phyloP scores from a whole-genome alignment of 2,113 vertebrate genomes.

The Nibea albiflora region DNA sequence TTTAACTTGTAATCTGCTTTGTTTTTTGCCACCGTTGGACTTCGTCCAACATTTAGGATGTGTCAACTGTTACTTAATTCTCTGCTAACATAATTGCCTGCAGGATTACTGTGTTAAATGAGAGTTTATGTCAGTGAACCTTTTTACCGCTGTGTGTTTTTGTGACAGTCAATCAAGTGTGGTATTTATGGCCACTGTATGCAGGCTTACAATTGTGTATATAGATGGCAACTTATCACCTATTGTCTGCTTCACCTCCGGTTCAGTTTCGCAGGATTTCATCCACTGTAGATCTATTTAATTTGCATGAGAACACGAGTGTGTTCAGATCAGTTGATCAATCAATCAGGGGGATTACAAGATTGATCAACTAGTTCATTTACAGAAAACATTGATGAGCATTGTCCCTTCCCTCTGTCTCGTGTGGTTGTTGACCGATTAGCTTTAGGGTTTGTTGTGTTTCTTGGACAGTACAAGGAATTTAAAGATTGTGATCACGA shows the following conservation, averaged over 20 bases:
- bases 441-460: not conserved
- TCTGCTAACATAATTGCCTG: constrained; percentile 28
- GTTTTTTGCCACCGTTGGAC: constrained; percentile 33
- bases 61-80: constrained; percentile 43
- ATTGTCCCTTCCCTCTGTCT: not conserved
- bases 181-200: not conserved
- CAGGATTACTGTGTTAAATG: constrained; percentile 37
- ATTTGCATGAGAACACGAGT: not conserved
- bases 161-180: not conserved
- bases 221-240: not conserved
- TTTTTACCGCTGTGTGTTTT: not conserved
- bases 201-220: not conserved
- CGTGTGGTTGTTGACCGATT: not conserved
- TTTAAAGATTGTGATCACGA: constrained; percentile 6
- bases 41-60: constrained; percentile 40
- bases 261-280: not conserved
- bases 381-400: not conserved
- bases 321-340: not conserved
- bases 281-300: not conserved
- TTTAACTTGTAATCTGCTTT: not conserved
- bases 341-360: not conserved
- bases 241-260: not conserved
- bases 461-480: constrained; percentile 21
- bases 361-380: too few species aligned
- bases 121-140: constrained; percentile 23